phyloP scores from a whole-genome alignment of 2,888 invertebrate species.

The Leptura quadrifasciata region DNA sequence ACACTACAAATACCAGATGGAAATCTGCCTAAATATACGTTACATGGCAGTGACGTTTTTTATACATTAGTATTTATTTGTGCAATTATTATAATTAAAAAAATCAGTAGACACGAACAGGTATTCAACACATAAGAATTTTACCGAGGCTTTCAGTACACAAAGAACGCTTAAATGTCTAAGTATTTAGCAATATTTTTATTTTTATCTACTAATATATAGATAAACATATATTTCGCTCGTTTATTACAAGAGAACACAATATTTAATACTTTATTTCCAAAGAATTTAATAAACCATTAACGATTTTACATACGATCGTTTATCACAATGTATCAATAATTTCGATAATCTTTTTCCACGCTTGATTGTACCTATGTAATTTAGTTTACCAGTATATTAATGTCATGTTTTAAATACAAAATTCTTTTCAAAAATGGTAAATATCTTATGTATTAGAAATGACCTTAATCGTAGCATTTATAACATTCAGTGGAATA shows the following conservation, averaged over 20 bases:
- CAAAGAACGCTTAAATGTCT: neutral
- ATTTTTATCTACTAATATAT: neutral
- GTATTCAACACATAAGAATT: constrained; percentile 30
- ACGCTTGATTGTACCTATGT: neutral
- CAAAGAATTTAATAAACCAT: neutral
- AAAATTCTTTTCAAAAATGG: neutral
- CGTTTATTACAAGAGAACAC: neutral
- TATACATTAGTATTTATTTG: constrained; percentile 66
- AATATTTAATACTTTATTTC: neutral
- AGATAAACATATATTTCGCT: neutral
- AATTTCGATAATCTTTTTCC: neutral
- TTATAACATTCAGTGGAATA: constrained; percentile 54
- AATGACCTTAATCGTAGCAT: constrained; percentile 14
- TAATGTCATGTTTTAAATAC: neutral
- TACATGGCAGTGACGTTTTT: constrained; percentile 71
- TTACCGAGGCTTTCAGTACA: constrained; percentile 17
- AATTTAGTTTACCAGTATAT: neutral
- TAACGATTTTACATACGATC: neutral
- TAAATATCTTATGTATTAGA: constrained; percentile 27
- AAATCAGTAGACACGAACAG: constrained; percentile 39
- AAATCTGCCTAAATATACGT: constrained; percentile 70
- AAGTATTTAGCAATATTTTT: neutral
- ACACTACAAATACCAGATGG: constrained; percentile 62
- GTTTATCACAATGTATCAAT: neutral
- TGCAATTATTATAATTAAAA: constrained; percentile 59